phyloP scores from a whole-genome alignment of 2,797 vertebrate genomes.

The Hypotaenidia philippensis region DNA sequence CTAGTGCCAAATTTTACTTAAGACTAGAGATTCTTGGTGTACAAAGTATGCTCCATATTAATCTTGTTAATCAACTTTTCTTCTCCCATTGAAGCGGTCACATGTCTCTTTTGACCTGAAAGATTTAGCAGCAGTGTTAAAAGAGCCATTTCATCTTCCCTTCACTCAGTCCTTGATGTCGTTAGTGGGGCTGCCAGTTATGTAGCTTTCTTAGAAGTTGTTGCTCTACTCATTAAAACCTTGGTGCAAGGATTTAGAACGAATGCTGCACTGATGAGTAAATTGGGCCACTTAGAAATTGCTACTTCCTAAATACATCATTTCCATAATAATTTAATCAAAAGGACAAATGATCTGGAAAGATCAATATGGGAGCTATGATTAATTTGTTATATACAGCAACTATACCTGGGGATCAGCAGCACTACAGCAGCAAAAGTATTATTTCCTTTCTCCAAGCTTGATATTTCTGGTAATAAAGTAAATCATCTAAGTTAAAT shows the following conservation, averaged over 20 bases:
- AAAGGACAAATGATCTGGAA: background rate
- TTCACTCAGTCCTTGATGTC: background rate
- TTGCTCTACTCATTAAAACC: background rate
- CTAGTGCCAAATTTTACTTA: background rate
- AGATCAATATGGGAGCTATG: fast-evolving
- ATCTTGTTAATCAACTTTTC: background rate
- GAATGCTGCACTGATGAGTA: background rate
- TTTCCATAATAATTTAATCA: background rate
- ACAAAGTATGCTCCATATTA: background rate
- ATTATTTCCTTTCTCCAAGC: background rate
- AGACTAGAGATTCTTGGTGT: background rate
- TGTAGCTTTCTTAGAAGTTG: background rate
- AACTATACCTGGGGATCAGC: background rate
- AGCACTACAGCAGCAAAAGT: background rate
- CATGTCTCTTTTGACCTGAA: background rate
- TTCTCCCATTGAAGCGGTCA: background rate
- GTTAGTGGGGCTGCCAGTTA: background rate
- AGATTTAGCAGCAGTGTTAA: background rate
- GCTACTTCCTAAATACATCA: background rate
- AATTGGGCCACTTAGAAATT: background rate
- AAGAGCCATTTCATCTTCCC: background rate
- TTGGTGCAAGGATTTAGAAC: background rate
- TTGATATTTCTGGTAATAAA: background rate
- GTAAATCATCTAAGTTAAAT: background rate
- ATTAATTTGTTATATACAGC: background rate